A percentile compares a stretch with the other conserved stretches of the same genome.
Evolutionary conservation across 2,797 vertebrate genomes (phyloP).

Genomic region (Loriculus beryllinus): DNA sequence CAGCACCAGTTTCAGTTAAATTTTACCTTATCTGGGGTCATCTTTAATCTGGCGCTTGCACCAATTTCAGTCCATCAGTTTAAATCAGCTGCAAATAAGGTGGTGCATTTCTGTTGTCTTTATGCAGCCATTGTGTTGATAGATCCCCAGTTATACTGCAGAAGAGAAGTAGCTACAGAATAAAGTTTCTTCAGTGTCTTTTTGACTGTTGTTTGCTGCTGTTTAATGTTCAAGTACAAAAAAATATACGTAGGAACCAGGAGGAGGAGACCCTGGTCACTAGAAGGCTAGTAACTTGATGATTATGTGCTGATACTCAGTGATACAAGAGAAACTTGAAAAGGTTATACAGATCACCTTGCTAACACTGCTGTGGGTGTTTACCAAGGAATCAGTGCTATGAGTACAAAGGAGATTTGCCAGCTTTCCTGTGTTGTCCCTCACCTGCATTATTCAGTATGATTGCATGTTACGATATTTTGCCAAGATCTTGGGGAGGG

Average conservation of each 20-base stretch:
- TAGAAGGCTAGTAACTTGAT: not conserved
- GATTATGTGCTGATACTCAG: not conserved
- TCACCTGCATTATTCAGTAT: not conserved
- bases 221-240: not conserved
- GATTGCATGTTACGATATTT: not conserved
- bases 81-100: not conserved
- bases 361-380: not conserved
- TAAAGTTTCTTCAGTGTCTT: not conserved
- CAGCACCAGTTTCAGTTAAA: not conserved
- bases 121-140: not conserved
- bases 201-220: not conserved
- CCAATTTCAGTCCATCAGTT: not conserved
- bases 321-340: not conserved
- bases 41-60: not conserved
- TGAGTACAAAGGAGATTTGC: not conserved
- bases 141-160: not conserved
- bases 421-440: conserved; percentile 1
- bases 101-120: not conserved
- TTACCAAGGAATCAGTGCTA: not conserved
- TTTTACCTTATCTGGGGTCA: not conserved
- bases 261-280: not conserved
- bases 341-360: not conserved
- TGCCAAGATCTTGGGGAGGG: not conserved
- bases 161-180: not conserved
- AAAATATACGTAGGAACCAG: not conserved